Conservation (phyloP, 2,888 invertebrate genomes). For the Ischnus inquisitorius region DNA sequence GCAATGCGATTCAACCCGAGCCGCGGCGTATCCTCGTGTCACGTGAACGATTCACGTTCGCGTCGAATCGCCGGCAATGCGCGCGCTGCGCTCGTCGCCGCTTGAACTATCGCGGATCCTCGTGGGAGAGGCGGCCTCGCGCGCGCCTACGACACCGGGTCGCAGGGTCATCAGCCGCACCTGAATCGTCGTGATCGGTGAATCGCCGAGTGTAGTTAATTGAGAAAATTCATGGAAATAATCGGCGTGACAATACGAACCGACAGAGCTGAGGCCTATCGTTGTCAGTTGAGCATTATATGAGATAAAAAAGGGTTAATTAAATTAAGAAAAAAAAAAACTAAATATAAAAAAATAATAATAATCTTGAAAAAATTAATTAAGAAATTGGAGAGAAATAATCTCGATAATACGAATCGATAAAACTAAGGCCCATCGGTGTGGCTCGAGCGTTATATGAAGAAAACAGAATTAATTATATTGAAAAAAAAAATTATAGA, state of each 20-base stretch:
- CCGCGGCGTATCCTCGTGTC: conserved; percentile 57
- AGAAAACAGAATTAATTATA: background rate
- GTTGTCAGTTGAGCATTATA: no score
- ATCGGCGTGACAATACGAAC: no score
- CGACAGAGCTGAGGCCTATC: no score
- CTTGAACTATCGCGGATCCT: conserved; percentile 21
- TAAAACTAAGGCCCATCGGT: no score
- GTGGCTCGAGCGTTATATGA: background rate
- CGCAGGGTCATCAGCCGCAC: conserved; percentile 67
- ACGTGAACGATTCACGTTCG: conserved; percentile 66
- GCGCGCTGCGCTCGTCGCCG: conserved; percentile 12
- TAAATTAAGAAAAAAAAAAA: background rate
- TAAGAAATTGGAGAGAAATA: background rate
- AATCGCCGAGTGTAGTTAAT: background rate
- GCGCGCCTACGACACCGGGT: conserved; percentile 56
- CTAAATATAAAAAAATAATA: background rate
- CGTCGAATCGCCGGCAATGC: conserved; percentile 36
- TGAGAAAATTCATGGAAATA: no score
- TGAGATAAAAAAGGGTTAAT: no score
- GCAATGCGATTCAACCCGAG: conserved; percentile 52
- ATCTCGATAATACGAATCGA: no score
- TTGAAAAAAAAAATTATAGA: no score
- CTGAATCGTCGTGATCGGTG: conserved; percentile 34
- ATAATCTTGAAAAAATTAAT: conserved; percentile 3
- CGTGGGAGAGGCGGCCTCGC: conserved; percentile 62